Base-by-base conservation (phyloP, 2,113 vertebrate species). In the Trochalopteron elliotii region DNA sequence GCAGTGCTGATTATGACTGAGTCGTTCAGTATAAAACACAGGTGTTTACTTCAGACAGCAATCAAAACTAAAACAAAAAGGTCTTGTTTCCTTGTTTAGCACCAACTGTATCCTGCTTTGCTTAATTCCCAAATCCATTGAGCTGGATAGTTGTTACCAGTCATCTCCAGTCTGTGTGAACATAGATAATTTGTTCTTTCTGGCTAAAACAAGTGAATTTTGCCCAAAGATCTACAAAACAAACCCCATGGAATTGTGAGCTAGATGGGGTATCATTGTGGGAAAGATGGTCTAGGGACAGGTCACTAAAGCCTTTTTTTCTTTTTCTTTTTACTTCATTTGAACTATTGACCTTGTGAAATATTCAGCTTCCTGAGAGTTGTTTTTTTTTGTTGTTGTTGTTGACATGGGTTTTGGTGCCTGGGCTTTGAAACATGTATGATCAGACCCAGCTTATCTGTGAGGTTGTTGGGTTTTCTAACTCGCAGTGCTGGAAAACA, bases 291-390 rank as follows among this genome's bases (percentile, higher is more conserved):
- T 42, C 23, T 60, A 21, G 35, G 67, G 30, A 28, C 31, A 69
- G 28, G 39, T 81, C 27, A 30, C 22, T 37, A 60, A 57, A 64
- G 57, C 28, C 35, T 37, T 94, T 75, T 75, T 91, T 77, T 79
- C 13, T 49, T 90, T 61, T 50, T 40, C 15, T 28, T 35, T 79
- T 94, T 85, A 67, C 42, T 97, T 92, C n/a, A 42, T 42, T 45
- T 96, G 95, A 97, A 97, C 96, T 97, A 83, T 90, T 97, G 93
- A 97, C 97, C 97, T 96, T 87, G 87, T 60, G 61, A 89, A 95
- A 96, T 79, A 78, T 45, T 89, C 89, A 83, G 70, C 49, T 96
- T 96, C 93, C 78, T 63, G 20, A 94, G 81, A 93, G 78, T 47
- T n/a, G 5, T 13, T 27, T 13, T 28, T 49, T 30, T 21, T 63